Evolutionary conservation across 2,797 vertebrate genomes (phyloP), one percentile per base, ranked within the genome.

Genomic region (Clarias platycephalus): DNA sequence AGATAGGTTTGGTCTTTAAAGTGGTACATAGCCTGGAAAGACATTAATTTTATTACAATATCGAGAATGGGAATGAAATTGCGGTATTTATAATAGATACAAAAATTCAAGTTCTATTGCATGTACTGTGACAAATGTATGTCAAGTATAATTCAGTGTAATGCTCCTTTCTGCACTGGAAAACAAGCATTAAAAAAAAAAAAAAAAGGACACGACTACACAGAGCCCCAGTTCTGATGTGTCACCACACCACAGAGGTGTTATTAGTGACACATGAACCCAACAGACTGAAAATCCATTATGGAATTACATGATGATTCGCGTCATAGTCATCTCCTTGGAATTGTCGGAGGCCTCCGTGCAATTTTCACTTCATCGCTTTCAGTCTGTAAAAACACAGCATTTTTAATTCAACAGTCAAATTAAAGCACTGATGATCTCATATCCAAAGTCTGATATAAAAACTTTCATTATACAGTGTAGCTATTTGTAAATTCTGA

Each of bases 321-420:
- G 63, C 75, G 4, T 10, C 53, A 22, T 40, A 64, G 66, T 88
- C 85, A 86, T 86, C 80, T 82, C 68, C 87, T 75, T 68, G 62
- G 70, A 37, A 83, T 15, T 24, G 44, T 84, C 10, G 53, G 63
- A 37, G 76, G 82, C 66, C 26, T 81, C 76, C 63, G 76, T 57
- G 80, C 75, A 37, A 62, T 53, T 70, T 80, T 88, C 24, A 82
- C 76, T 82, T 82, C 80, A 20, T 75, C 49, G 58, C 66, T 79
- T 37, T 28, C 71, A 53, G 80, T 55, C 88, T 88, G 83, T 55
- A 79, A 81, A 44, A 83, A 57, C 37, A 71, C 24, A 66, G 12
- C 34, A 28, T 31, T 24, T 77, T 77, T 60, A 24, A 60, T 60
- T 77, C 20, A 60, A 37, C 12, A n/a, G 10, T n/a, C 57, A 58